These are phyloP conservation scores for Turnix velox DNA, from an alignment of 2,113 vertebrate genomes.

Conservation along the genomic window DNA sequence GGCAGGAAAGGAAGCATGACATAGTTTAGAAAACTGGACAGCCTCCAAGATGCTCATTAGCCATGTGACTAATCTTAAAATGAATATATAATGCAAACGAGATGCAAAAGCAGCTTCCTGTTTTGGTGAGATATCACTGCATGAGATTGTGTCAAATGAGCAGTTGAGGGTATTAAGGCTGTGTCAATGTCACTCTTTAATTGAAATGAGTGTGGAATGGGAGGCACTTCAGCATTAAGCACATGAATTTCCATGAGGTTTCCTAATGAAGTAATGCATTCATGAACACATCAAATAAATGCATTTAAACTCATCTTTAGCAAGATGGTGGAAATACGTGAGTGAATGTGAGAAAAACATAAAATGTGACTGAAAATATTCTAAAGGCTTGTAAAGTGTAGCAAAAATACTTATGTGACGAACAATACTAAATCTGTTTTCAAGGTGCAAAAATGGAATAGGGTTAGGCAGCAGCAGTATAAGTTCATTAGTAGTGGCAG, in stretches of 20 bases:
- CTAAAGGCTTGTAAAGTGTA: fast-evolving
- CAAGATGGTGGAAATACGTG: neutral
- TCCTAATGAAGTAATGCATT: constrained; percentile 31
- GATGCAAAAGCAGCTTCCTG: constrained; percentile 61
- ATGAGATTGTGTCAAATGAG: constrained; percentile 55
- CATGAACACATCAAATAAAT: constrained; percentile 33
- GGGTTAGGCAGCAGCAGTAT: neutral
- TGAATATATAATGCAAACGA: constrained; percentile 68
- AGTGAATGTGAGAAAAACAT: neutral
- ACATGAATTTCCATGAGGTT: constrained; percentile 71
- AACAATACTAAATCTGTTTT: neutral
- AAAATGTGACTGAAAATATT: neutral
- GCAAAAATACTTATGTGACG: neutral
- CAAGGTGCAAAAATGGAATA: neutral
- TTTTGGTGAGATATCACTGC: constrained; percentile 67
- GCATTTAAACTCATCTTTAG: constrained; percentile 34
- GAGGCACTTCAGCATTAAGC: constrained; percentile 63
- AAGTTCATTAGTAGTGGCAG: neutral
- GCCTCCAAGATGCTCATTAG: constrained; percentile 63
- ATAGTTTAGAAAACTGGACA: constrained; percentile 52
- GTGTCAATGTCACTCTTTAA: constrained; percentile 67
- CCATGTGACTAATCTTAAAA: constrained; percentile 70
- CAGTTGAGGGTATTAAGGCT: constrained; percentile 28
- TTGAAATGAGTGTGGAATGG: constrained; percentile 62
- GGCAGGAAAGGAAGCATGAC: constrained; percentile 27